A percentile compares a stretch with the other conserved stretches of the same genome.
Conservation (phyloP, 2,113 vertebrate genomes). For the Phrynosoma platyrhinos region DNA sequence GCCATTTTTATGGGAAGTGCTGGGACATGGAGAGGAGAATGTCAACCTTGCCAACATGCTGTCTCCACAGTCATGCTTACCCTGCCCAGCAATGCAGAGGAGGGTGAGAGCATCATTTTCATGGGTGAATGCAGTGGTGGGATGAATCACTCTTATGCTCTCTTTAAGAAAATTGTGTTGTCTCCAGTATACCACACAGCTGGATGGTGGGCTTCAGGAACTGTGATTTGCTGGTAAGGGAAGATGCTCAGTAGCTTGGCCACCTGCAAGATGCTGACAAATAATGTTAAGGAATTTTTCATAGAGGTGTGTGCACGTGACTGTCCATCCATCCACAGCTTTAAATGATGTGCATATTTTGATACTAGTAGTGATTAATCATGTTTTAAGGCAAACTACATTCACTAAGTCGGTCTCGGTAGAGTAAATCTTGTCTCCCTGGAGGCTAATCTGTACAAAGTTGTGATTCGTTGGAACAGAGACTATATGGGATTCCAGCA, state of each 20-base stretch:
- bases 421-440: not conserved
- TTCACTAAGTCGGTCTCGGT: slow-evolving; percentile 19
- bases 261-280: not conserved
- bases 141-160: not conserved
- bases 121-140: too few species aligned
- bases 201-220: not conserved
- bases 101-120: not conserved
- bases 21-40: not conserved
- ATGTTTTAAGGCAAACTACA: not conserved
- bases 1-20: not conserved
- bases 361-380: slow-evolving; percentile 21
- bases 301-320: not conserved
- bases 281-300: not conserved
- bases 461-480: too few species aligned
- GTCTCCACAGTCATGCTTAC: not conserved
- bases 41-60: not conserved
- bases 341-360: slow-evolving; percentile 2
- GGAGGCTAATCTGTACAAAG: not conserved
- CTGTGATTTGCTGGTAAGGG: not conserved
- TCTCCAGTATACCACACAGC: not conserved
- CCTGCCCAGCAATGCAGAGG: not conserved
- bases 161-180: not conserved
- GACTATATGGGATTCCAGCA: not conserved
- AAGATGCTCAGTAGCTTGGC: not conserved
- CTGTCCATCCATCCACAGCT: not conserved